phyloP scores from a whole-genome alignment of 2,113 vertebrate species.

The Esox niger region DNA sequence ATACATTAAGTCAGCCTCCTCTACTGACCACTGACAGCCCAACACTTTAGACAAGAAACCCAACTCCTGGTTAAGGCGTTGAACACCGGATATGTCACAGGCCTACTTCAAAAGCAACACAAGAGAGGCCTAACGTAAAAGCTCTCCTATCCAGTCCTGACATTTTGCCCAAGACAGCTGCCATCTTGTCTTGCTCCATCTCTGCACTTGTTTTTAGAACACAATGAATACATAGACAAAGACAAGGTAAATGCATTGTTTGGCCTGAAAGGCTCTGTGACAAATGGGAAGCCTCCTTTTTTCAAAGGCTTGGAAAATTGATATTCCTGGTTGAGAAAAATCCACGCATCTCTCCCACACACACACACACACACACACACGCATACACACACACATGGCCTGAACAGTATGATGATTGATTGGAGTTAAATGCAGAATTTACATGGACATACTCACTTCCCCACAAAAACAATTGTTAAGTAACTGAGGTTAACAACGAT shows the following conservation, averaged over 20 bases:
- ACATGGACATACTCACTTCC: not conserved
- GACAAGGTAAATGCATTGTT: slow-evolving; percentile 48
- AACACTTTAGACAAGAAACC: slow-evolving; percentile 2
- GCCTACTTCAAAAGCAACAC: slow-evolving; percentile 11
- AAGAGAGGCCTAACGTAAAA: slow-evolving; percentile 40
- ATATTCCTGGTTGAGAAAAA: slow-evolving; percentile 44
- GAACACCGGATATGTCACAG: slow-evolving; percentile 17
- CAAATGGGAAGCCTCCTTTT: slow-evolving; percentile 48
- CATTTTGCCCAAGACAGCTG: slow-evolving; percentile 18
- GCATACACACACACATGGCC: not conserved
- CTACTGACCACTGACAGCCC: not conserved
- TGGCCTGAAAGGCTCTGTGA: slow-evolving; percentile 38
- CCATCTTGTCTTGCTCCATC: slow-evolving; percentile 3
- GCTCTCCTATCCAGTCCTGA: slow-evolving; percentile 34
- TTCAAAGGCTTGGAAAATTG: slow-evolving; percentile 29
- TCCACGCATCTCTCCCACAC: not conserved
- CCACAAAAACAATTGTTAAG: not conserved
- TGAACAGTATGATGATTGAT: not conserved
- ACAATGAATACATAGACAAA: slow-evolving; percentile 48
- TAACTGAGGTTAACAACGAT: not conserved
- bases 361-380: slow-evolving; percentile 1
- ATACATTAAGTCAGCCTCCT: slow-evolving; percentile 1
- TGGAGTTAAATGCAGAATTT: not conserved
- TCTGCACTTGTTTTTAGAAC: slow-evolving; percentile 26
- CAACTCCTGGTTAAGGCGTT: slow-evolving; percentile 24